These are phyloP conservation scores for Cichlasoma orientale DNA, from an alignment of 2,797 vertebrate genomes.

Conservation along the genomic window DNA sequence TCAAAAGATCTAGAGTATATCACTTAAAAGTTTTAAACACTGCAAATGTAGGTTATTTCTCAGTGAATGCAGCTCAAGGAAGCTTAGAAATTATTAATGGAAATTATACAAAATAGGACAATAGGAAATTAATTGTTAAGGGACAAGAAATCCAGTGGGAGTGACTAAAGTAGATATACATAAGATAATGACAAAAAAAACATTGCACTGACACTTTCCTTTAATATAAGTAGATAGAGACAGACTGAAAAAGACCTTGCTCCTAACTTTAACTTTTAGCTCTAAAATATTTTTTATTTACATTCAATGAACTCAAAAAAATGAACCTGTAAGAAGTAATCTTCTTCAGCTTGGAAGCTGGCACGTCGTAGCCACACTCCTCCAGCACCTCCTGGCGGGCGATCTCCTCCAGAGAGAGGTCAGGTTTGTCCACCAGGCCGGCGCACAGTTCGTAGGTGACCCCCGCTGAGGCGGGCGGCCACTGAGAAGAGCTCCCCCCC, in stretches of 20 bases:
- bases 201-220: neutral
- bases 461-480: slow-evolving; percentile 83
- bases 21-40: neutral
- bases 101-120: slow-evolving; percentile 35
- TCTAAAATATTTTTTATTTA: neutral
- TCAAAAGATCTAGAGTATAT: neutral
- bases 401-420: slow-evolving; percentile 89
- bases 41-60: slow-evolving; percentile 29
- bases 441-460: slow-evolving; percentile 93
- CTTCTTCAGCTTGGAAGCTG: slow-evolving; percentile 80
- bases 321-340: slow-evolving; percentile 91
- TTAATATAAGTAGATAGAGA: neutral
- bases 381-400: slow-evolving; percentile 91
- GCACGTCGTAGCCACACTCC: slow-evolving; percentile 91
- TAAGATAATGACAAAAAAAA: neutral
- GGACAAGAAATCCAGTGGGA: slow-evolving; percentile 17
- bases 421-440: slow-evolving; percentile 90
- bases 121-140: slow-evolving; percentile 32
- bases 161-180: slow-evolving; percentile 5
- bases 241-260: neutral
- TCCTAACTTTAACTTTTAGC: neutral
- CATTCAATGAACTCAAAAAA: neutral
- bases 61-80: slow-evolving; percentile 17
- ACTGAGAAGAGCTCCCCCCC: slow-evolving; percentile 59
- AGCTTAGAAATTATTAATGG: slow-evolving; percentile 19